phyloP scores from a whole-genome alignment of 2,113 vertebrate species.

The Bufo gargarizans region DNA sequence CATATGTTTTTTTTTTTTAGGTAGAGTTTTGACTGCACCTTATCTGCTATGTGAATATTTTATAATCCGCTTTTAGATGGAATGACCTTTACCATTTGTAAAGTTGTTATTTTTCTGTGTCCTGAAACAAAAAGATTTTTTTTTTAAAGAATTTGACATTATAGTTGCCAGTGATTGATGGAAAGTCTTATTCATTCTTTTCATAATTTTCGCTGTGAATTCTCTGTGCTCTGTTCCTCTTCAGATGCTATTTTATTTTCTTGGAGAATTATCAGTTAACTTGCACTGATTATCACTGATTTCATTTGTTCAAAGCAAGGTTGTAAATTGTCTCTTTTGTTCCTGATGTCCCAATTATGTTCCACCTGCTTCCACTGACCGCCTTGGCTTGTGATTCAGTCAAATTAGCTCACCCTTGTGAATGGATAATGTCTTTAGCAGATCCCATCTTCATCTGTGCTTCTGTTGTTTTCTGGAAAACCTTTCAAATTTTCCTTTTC shows the following conservation, averaged over 20 bases:
- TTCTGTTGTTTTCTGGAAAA: conserved; percentile 17
- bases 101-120: no score
- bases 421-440: not conserved
- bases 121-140: not conserved
- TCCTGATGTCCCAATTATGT: conserved; percentile 30
- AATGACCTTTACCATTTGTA: no score
- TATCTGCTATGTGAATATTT: no score
- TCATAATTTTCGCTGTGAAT: not conserved
- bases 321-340: conserved; percentile 35
- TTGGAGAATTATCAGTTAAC: conserved; percentile 3
- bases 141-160: no score
- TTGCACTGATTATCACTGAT: conserved; percentile 36
- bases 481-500: not conserved
- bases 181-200: not conserved
- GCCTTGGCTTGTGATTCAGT: conserved; percentile 10
- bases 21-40: no score
- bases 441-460: not conserved
- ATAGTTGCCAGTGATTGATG: not conserved
- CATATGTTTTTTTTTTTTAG: no score
- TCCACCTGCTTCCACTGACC: conserved; percentile 21
- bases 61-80: no score
- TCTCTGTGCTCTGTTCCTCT: not conserved
- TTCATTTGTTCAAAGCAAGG: conserved; percentile 25
- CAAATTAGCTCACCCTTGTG: conserved; percentile 20
- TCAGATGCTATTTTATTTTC: conserved; percentile 23